Evolutionary conservation across 2,113 vertebrate species (phyloP), one percentile per base, ranked within the genome.

Genomic region (Oostethus manadensis): DNA sequence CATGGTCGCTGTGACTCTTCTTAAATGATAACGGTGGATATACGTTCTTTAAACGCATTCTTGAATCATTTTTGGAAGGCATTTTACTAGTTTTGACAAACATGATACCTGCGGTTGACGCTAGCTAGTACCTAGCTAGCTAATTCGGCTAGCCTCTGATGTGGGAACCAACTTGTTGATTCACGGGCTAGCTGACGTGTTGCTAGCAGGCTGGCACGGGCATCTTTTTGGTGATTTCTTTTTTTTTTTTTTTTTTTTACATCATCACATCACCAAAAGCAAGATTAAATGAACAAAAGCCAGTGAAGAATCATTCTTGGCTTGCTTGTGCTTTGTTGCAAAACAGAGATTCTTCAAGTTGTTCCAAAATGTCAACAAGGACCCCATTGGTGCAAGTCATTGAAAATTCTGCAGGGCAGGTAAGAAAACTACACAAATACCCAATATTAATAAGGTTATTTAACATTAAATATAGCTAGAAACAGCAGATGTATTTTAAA

Each of bases 141-240:
- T 75, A 81, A 83, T 64, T 71, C 47, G 29, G 60, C 73, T 79
- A 79, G 74, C 73, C 68, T 75, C 78, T 76, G 81, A 87, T 87
- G 87, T 75, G 80, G 80, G 85, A 77, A 77, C 84, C 84, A 86
- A 91, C 89, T 89, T 91, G 89, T 91, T 91, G 90, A 90, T 88
- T 87, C 81, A 82, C 73, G 71, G 74, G 77, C 68, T 79, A 59
- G 80, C 73, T 80, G 77, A 81, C 66, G 79, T 48, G 56, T 62
- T 71, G 82, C 82, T 78, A 76, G 84, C 80, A 77, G 76, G 84
- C 78, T 84, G 83, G 84, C 83, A 48, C 79, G 68, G 63, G 45
- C 61, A 71, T 72, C 74, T 45, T 64, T 51, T 60, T 63, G 67
- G 62, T 68, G 55, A 42, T 65, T 68, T 54, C 10, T 50, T 42